A percentile compares a stretch with the other conserved stretches of the same genome.
Evolutionary conservation across 2,888 invertebrate species (phyloP).

Genomic region (Atrina japonica): DNA sequence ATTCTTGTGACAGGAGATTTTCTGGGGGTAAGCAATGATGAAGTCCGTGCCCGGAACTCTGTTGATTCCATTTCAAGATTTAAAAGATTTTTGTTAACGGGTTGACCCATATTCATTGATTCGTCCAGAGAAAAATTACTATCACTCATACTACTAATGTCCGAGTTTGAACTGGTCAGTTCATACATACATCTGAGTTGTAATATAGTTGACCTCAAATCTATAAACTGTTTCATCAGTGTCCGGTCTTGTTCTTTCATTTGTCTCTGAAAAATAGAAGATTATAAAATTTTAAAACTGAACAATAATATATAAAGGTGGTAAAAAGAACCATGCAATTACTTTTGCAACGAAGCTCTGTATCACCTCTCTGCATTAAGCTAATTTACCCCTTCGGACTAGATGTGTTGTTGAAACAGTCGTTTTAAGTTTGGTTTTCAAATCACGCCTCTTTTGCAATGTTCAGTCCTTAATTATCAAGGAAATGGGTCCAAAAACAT

Average conservation of each 20-base stretch:
- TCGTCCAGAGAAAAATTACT: constrained; percentile 69
- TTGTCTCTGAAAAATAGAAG: neutral
- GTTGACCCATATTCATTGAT: constrained; percentile 23
- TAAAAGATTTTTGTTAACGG: constrained; percentile 7
- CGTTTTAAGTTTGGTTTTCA: no score
- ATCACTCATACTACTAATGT: constrained; percentile 65
- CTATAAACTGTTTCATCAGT: constrained; percentile 68
- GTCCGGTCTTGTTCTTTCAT: constrained; percentile 62
- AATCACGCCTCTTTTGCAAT: no score
- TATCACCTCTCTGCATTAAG: no score
- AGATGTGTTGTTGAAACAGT: no score
- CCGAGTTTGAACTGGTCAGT: constrained; percentile 60
- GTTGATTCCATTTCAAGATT: constrained; percentile 37
- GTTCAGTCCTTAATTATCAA: no score
- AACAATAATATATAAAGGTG: no score
- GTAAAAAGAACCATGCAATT: no score
- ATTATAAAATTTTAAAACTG: constrained; percentile 8
- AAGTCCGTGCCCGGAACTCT: constrained; percentile 58
- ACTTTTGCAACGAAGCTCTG: no score
- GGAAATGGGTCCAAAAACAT: no score
- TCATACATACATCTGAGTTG: constrained; percentile 66
- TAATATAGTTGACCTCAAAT: constrained; percentile 66
- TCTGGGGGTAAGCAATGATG: constrained; percentile 59
- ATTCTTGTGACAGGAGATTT: constrained; percentile 57
- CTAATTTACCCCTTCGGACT: no score